A percentile compares a stretch with the other conserved stretches of the same genome.
Evolutionary conservation across 2,797 vertebrate species (phyloP).

Genomic region (Enteromius thamalakanensis): DNA sequence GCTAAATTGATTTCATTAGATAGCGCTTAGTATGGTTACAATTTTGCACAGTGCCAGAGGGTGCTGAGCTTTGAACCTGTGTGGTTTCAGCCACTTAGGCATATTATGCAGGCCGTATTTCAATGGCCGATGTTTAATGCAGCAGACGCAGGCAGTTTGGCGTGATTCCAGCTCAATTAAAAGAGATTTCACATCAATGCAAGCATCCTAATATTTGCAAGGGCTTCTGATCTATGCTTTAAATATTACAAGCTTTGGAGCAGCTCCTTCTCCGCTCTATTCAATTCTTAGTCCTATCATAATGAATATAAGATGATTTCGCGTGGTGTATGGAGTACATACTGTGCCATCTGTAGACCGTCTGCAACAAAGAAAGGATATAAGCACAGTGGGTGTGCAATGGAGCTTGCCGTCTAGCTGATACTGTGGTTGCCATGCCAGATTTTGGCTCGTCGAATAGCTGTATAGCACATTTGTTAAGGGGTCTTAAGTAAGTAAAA

Average conservation of each 20-base stretch:
- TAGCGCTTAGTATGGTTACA: slow-evolving; percentile 41
- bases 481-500: slow-evolving; percentile 38
- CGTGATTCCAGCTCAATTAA: slow-evolving; percentile 61
- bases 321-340: slow-evolving; percentile 5
- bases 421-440: slow-evolving; percentile 41
- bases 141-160: slow-evolving; percentile 44
- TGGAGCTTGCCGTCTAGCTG: slow-evolving; percentile 41
- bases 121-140: slow-evolving; percentile 50
- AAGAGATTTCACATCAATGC: slow-evolving; percentile 58
- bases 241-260: slow-evolving; percentile 7
- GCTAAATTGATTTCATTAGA: slow-evolving; percentile 59
- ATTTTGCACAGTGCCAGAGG: slow-evolving; percentile 44
- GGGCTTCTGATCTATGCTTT: slow-evolving; percentile 47
- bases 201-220: slow-evolving; percentile 58
- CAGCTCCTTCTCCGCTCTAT: neutral
- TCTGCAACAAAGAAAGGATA: slow-evolving; percentile 4
- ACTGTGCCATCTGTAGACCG: slow-evolving; percentile 5
- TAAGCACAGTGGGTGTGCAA: slow-evolving; percentile 19
- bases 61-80: slow-evolving; percentile 35
- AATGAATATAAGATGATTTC: neutral
- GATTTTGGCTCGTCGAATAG: slow-evolving; percentile 33
- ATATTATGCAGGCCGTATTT: slow-evolving; percentile 48
- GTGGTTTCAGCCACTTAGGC: slow-evolving; percentile 45
- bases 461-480: slow-evolving; percentile 35
- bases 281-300: neutral